Conservation (phyloP, 2,888 invertebrate genomes). For the Chironomus tentans region DNA sequence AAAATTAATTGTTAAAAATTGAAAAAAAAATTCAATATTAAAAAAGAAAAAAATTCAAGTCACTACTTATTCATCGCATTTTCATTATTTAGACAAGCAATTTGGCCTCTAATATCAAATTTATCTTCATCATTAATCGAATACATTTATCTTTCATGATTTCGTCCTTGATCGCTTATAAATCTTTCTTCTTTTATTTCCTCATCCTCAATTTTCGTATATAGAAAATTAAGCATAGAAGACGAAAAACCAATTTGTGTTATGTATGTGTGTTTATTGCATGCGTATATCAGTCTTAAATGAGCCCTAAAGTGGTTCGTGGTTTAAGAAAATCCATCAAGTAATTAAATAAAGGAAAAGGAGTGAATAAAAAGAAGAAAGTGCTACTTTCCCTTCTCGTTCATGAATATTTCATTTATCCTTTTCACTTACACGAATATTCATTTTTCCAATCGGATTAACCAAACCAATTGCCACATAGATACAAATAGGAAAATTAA, state of each 20-base stretch:
- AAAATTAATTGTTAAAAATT: no score
- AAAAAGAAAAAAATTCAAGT: no score
- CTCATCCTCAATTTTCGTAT: background rate
- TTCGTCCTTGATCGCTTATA: background rate
- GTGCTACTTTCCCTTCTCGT: no score
- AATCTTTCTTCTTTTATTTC: background rate
- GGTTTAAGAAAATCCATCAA: background rate
- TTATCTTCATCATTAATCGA: background rate
- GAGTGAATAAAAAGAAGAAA: no score
- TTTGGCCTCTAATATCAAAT: background rate
- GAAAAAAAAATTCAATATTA: no score
- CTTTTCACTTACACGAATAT: no score
- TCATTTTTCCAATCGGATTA: no score
- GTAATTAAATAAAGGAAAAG: background rate
- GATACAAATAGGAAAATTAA: no score
- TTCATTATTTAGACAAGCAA: no score
- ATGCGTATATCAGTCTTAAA: background rate
- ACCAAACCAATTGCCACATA: no score
- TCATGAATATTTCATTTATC: no score
- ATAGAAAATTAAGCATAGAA: background rate
- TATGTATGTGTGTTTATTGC: background rate
- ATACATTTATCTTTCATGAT: background rate
- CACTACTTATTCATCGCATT: no score
- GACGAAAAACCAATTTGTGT: background rate
- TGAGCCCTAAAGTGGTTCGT: background rate